Percentiles rank a stretch among this genome's conserved stretches.
phyloP scores from a whole-genome alignment of 2,888 invertebrate genomes.

The Vanessa cardui region DNA sequence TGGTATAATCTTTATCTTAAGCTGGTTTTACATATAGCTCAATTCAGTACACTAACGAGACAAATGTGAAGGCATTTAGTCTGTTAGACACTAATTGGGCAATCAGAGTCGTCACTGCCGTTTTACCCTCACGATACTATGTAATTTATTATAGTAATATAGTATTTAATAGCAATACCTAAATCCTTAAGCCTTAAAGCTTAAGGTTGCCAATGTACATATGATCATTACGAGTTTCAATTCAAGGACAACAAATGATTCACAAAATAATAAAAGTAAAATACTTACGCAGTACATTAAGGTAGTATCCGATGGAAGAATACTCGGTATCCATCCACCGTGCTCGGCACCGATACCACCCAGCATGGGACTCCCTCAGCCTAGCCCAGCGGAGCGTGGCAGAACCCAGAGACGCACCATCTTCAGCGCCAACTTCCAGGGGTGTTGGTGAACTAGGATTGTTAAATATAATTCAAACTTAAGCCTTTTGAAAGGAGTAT shows the following conservation, averaged over 20 bases:
- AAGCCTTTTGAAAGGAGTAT: not conserved
- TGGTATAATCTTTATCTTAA: too few relatives aligned
- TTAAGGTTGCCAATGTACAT: too few relatives aligned
- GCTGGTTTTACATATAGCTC: too few relatives aligned
- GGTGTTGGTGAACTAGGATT: slow-evolving; percentile 59
- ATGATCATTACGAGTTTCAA: too few relatives aligned
- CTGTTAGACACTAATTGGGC: too few relatives aligned
- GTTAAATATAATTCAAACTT: not conserved
- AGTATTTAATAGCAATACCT: too few relatives aligned
- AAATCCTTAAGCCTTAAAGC: too few relatives aligned
- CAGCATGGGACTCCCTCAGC: slow-evolving; percentile 90
- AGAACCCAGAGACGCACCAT: slow-evolving; percentile 53
- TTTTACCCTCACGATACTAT: too few relatives aligned
- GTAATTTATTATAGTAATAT: too few relatives aligned
- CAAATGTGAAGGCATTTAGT: too few relatives aligned
- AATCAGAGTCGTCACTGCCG: not conserved
- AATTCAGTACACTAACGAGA: too few relatives aligned
- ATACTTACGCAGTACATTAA: slow-evolving; percentile 93
- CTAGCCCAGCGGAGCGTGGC: slow-evolving; percentile 93
- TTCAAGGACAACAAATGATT: too few relatives aligned
- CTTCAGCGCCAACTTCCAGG: slow-evolving; percentile 49
- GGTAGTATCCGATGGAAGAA: slow-evolving; percentile 94
- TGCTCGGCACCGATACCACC: slow-evolving; percentile 96
- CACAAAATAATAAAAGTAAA: not conserved
- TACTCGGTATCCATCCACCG: slow-evolving; percentile 92